Base-by-base conservation (phyloP, 2,797 vertebrate genomes). In the Psittacula echo region DNA sequence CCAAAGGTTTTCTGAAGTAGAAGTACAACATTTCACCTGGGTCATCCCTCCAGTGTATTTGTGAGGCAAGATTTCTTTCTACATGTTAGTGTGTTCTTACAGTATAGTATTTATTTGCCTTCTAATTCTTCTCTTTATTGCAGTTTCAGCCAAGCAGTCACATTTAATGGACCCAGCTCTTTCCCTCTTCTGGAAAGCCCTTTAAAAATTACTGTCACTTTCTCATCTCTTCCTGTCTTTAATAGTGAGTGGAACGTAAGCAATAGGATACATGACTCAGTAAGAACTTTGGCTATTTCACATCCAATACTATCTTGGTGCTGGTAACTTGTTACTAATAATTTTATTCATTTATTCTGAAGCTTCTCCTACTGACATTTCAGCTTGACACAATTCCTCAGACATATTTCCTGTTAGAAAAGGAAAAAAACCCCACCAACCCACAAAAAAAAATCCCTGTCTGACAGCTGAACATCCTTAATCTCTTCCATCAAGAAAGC, bases 311-410 rank as follows among this genome's bases (percentile, higher is more conserved):
- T 34, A 2, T 89, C 80, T 64, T 83, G 67, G 72, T 76, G 56
- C 64, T 77, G 65, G 90, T 94, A 82, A 94, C 88, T 95, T 90
- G 74, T 89, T 95, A 76, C 81, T 71, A 71, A 84, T 82, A 94
- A 94, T 95, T 93, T 93, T 97, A 97, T 96, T 97, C 81, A 95
- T 97, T 94, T 95, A 95, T 97, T 97, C 92, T 87, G 84, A 82
- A 95, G 79, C 9, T 66, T 93, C 66, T 88, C 76, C 42, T 82
- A 61, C 77, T 96, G 94, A 85, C 92, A 90, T 94, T 95, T 92
- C 88, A 85, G 80, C 65, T 75, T 95, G 95, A 96, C 91, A 90
- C 66, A 65, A 85, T 93, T 92, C 47, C 62, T 88, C 54, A 78
- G 90, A 86, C 39, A 60, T 62, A 81, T 94, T 93, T 95, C 54